These are phyloP conservation scores for Castor canadensis DNA, from an alignment of 2,113 vertebrate species.

Conservation along the genomic window DNA sequence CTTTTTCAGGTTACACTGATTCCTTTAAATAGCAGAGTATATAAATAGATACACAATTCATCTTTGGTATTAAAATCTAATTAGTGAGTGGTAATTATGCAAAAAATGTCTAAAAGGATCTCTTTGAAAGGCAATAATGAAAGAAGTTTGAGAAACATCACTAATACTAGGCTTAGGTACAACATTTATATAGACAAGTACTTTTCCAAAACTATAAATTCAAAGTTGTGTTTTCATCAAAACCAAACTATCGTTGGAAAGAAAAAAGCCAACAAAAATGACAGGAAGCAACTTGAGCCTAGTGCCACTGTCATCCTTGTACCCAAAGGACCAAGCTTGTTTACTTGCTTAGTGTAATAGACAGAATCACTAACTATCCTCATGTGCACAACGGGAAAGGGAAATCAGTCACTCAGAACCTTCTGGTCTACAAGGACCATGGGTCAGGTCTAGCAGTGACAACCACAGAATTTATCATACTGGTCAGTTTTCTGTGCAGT, in stretches of 20 bases:
- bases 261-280: constrained; percentile 56
- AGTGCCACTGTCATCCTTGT: constrained; percentile 71
- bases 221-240: constrained; percentile 49
- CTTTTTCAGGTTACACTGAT: neutral
- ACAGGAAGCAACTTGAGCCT: constrained; percentile 75
- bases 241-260: constrained; percentile 60
- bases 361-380: constrained; percentile 82
- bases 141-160: neutral
- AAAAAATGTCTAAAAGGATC: neutral
- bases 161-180: neutral
- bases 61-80: neutral
- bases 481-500: constrained; percentile 66
- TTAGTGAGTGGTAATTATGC: neutral
- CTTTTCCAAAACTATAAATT: neutral
- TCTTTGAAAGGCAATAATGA: neutral
- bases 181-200: neutral
- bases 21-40: neutral
- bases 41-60: neutral
- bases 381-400: constrained; percentile 63
- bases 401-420: constrained; percentile 83
- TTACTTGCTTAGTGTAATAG: constrained; percentile 83
- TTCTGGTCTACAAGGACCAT: constrained; percentile 60
- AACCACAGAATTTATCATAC: constrained; percentile 67
- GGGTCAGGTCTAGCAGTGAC: constrained; percentile 75
- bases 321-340: constrained; percentile 77